phyloP scores from a whole-genome alignment of 2,888 invertebrate genomes.

The Ophion obscuratus region DNA sequence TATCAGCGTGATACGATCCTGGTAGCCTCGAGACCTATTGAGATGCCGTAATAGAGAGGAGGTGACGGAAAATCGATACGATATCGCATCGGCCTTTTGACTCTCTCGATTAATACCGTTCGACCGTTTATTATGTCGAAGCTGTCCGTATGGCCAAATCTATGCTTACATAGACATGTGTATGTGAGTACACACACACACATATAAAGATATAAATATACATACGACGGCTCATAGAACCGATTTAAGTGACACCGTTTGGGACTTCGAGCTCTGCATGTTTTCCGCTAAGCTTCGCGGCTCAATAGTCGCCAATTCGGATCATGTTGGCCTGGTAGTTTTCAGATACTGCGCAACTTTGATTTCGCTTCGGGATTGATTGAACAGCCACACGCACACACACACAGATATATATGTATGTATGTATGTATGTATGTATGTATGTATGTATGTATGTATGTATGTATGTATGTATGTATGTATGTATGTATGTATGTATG shows the following conservation, averaged over 20 bases:
- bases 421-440: no score
- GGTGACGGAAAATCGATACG: slow-evolving; percentile 83
- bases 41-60: slow-evolving; percentile 83
- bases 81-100: slow-evolving; percentile 19
- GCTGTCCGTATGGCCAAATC: neutral
- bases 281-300: slow-evolving; percentile 8
- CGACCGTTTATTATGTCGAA: neutral
- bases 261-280: slow-evolving; percentile 5
- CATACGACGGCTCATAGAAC: slow-evolving; percentile 25
- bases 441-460: no score
- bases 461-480: no score
- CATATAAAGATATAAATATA: neutral
- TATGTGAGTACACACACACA: neutral
- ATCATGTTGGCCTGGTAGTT: slow-evolving; percentile 79
- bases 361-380: slow-evolving; percentile 37
- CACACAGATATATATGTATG: no score
- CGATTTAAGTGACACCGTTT: neutral
- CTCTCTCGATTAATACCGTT: slow-evolving; percentile 28
- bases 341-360: slow-evolving; percentile 74
- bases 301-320: slow-evolving; percentile 23
- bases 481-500: no score
- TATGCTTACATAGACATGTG: neutral
- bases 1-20: slow-evolving; percentile 74
- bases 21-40: slow-evolving; percentile 81
- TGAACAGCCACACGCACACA: neutral